A percentile compares a stretch with the other conserved stretches of the same genome.
Evolutionary conservation across 2,113 vertebrate genomes (phyloP).

Genomic region (Oncorhynchus masou): DNA sequence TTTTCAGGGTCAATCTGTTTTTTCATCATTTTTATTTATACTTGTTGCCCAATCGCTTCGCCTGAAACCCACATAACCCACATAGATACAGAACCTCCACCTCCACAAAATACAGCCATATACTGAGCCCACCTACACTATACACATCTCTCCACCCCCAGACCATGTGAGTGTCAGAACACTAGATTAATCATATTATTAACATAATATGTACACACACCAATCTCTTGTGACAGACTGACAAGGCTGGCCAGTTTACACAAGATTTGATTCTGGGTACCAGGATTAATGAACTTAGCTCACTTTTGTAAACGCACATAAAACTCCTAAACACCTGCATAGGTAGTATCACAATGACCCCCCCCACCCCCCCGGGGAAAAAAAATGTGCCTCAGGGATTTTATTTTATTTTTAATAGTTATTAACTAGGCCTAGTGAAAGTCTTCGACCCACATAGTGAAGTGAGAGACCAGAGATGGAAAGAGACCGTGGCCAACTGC

Average conservation of each 20-base stretch:
- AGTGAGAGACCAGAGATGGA: slow-evolving; percentile 9
- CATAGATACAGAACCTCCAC: neutral
- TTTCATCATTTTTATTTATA: neutral
- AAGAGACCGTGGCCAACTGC: slow-evolving; percentile 29
- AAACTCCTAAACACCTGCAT: too few relatives aligned
- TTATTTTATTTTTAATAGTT: neutral
- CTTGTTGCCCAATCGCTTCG: neutral
- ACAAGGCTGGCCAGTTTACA: neutral
- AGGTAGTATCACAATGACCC: neutral
- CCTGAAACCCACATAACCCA: slow-evolving; percentile 9
- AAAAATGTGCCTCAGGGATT: neutral
- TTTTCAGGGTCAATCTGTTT: neutral
- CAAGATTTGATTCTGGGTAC: too few relatives aligned
- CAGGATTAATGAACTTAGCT: neutral
- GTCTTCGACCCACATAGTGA: neutral
- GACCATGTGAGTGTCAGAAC: neutral
- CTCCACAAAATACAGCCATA: neutral
- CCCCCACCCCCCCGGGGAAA: too few relatives aligned
- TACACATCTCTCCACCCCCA: neutral
- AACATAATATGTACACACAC: slow-evolving; percentile 12
- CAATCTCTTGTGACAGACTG: neutral
- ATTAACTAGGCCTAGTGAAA: slow-evolving; percentile 4
- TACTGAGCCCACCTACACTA: neutral
- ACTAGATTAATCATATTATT: neutral
- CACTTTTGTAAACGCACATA: slow-evolving; percentile 1